These are phyloP conservation scores for Thecophora atra DNA, from an alignment of 2,888 invertebrate species.

Conservation along the genomic window DNA sequence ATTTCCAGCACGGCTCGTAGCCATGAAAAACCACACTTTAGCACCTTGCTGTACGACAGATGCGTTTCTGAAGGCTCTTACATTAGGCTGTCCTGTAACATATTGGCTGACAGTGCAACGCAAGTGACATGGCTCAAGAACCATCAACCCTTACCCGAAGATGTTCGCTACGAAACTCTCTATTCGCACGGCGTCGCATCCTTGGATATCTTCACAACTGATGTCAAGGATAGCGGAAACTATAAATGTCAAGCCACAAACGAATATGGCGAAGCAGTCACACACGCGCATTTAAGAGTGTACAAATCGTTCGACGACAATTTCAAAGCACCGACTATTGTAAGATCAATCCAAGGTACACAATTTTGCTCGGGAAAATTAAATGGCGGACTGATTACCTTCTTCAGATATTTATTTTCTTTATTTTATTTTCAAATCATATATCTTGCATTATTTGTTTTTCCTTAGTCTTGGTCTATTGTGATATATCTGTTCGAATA, in stretches of 20 bases:
- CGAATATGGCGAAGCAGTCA: constrained; percentile 75
- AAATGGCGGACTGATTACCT: neutral
- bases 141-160: constrained; percentile 70
- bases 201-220: constrained; percentile 76
- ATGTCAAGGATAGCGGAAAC: constrained; percentile 77
- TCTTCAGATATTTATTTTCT: too few species aligned
- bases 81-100: constrained; percentile 80
- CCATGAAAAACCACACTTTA: constrained; percentile 73
- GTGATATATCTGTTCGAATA: neutral
- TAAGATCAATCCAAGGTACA: constrained; percentile 77
- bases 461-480: constrained; percentile 42
- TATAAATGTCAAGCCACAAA: constrained; percentile 83
- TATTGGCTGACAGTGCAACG: constrained; percentile 73
- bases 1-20: constrained; percentile 27
- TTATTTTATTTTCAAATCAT: neutral
- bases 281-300: constrained; percentile 78
- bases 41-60: constrained; percentile 78
- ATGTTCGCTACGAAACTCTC: constrained; percentile 70
- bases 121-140: constrained; percentile 80
- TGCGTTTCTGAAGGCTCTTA: constrained; percentile 79
- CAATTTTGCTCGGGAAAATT: neutral
- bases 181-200: constrained; percentile 76
- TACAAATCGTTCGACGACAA: constrained; percentile 78
- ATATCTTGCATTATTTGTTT: neutral
- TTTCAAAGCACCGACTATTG: constrained; percentile 77